Evolutionary conservation across 2,888 invertebrate genomes (phyloP).

Genomic region (Carabus problematicus): DNA sequence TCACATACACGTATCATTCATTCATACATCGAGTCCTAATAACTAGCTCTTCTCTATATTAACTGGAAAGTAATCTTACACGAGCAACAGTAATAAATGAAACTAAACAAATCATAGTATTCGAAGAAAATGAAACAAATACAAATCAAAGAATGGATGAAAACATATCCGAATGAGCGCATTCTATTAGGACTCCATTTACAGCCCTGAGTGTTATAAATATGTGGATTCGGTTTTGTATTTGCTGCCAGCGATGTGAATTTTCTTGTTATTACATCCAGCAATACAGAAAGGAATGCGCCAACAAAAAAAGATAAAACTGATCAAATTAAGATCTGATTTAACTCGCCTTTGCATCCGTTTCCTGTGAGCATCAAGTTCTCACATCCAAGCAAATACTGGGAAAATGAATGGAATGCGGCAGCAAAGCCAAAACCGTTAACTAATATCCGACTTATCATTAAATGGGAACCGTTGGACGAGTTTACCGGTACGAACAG

Average conservation of each 20-base stretch:
- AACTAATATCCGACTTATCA: too few species aligned
- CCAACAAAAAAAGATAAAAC: too few species aligned
- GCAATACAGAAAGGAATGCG: background rate
- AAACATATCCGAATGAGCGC: background rate
- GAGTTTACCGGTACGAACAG: too few species aligned
- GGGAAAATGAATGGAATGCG: too few species aligned
- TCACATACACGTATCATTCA: slow-evolving; percentile 14
- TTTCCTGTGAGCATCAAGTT: too few species aligned
- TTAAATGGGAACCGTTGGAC: too few species aligned
- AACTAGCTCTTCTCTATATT: slow-evolving; percentile 21
- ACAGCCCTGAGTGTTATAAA: slow-evolving; percentile 38
- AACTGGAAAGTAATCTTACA: slow-evolving; percentile 32
- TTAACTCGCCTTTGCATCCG: too few species aligned
- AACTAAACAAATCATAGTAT: slow-evolving; percentile 9
- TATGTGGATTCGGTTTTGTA: slow-evolving; percentile 28
- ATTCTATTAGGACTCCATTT: slow-evolving; percentile 40
- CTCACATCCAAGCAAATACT: too few species aligned
- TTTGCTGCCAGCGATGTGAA: slow-evolving; percentile 22
- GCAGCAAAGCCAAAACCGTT: too few species aligned
- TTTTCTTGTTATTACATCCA: slow-evolving; percentile 13
- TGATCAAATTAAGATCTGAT: too few species aligned
- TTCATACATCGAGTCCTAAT: slow-evolving; percentile 39
- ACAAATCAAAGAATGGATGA: slow-evolving; percentile 1
- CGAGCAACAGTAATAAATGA: slow-evolving; percentile 30
- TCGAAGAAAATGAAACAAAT: slow-evolving; percentile 16